These are phyloP conservation scores for Tapera naevia DNA, from an alignment of 2,797 vertebrate genomes.

Conservation along the genomic window DNA sequence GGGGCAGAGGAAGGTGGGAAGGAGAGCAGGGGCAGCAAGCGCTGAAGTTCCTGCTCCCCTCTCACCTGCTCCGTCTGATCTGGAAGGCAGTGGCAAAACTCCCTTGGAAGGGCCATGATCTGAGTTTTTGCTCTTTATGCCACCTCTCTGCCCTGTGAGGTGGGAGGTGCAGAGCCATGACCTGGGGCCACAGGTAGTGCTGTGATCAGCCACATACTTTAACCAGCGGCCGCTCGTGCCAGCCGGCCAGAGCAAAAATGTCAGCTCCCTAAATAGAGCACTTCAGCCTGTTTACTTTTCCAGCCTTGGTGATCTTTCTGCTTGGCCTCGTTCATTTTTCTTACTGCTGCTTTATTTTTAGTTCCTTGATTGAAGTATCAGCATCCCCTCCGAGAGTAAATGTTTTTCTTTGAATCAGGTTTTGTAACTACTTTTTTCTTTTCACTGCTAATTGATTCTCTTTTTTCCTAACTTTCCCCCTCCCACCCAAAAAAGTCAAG, in stretches of 20 bases:
- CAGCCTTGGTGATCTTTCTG: slow-evolving; percentile 9
- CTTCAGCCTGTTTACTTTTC: slow-evolving; percentile 32
- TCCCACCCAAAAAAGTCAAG: background rate
- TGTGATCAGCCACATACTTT: background rate
- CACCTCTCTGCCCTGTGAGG: background rate
- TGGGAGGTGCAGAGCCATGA: background rate
- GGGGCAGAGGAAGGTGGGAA: background rate
- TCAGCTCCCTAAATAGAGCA: slow-evolving; percentile 55
- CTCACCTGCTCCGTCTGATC: background rate
- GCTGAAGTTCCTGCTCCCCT: background rate
- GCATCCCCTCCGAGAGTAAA: background rate
- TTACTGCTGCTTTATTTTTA: slow-evolving; percentile 27
- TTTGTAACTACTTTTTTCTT: background rate
- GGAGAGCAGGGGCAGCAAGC: background rate
- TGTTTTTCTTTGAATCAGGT: background rate
- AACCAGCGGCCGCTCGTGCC: background rate
- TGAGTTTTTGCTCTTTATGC: background rate
- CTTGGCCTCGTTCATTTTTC: slow-evolving; percentile 31
- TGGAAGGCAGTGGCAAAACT: background rate
- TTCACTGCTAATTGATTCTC: background rate
- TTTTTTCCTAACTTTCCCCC: background rate
- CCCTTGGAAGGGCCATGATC: background rate
- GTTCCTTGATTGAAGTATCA: slow-evolving; percentile 10
- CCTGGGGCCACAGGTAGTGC: background rate
- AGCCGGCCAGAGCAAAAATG: slow-evolving; percentile 27